Evolutionary conservation across 1,140 invertebrate genomes (phyloP), one percentile per base, ranked within the genome.

Genomic region (Drosophila nasuta): DNA sequence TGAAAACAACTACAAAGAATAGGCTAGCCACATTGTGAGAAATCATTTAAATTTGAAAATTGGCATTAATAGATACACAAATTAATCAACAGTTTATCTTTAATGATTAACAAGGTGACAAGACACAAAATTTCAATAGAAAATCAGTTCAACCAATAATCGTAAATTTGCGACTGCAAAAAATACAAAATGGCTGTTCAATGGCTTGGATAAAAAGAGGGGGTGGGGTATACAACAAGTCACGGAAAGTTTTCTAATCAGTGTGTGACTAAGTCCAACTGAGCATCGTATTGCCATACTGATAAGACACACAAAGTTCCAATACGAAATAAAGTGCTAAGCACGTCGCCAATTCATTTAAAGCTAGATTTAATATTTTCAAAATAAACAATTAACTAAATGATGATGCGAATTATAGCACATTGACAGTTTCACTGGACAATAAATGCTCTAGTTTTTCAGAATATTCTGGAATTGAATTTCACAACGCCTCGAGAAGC

Each of bases 401-500:
- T 45, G 17, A 45, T 58, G 20, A 5, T 48, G 64, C 15, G n/a
- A 38, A 58, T 13, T 35, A 0, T 10, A 48, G 17, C 41, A 56
- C 60, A 38, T 63, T 58, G 33, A 38, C 35, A 71, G 7, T 58
- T 45, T 46, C 5, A 17, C n/a, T 65, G 10, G 28, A 48, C n/a
- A 43, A 33, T 33, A 11, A 41, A 35, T 51, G 48, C 17, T 46
- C 38, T 33, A 68, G 1, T 30, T 63, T 25, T n/a, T 38, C 48
- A 35, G 51, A 81, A 82, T 15, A 45, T 64, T 79, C 69, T 79
- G 11, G 71, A 71, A 54, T 52, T 30, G 46, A 71, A 88, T 87
- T 87, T 82, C 77, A 77, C 80, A 80, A 88, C 74, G 48, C 8
- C 8, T 11, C 8, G n/a, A 58, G 56, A 30, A 20, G 35, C 17